These are phyloP conservation scores for Cyanoramphus novaezelandiae DNA, from an alignment of 2,113 vertebrate species.

Conservation along the genomic window DNA sequence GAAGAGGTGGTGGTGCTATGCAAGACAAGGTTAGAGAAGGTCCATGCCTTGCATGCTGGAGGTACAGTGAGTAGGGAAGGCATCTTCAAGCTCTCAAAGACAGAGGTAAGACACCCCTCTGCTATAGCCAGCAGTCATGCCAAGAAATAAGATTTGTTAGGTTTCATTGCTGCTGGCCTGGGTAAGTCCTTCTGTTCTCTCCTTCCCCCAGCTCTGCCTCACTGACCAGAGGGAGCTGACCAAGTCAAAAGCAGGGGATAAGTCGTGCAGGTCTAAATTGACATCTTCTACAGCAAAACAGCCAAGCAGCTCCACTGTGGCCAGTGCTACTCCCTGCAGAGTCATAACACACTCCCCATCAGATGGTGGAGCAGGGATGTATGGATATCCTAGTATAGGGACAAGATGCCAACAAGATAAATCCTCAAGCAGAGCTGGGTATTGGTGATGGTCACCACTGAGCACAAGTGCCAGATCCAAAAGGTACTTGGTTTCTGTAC, in stretches of 20 bases:
- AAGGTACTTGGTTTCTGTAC: not conserved
- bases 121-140: not conserved
- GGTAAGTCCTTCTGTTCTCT: not conserved
- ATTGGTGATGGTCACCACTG: not conserved
- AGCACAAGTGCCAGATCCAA: not conserved
- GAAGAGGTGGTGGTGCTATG: not conserved
- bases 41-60: not conserved
- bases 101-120: not conserved
- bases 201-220: not conserved
- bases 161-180: not conserved
- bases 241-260: not conserved
- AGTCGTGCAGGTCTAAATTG: not conserved
- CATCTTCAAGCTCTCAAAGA: not conserved
- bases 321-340: too few relatives aligned
- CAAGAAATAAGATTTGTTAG: not conserved
- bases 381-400: not conserved
- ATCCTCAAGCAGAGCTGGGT: not conserved
- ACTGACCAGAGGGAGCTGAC: accelerated
- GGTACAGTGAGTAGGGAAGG: not conserved
- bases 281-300: not conserved
- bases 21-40: not conserved
- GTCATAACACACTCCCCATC: not conserved
- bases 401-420: accelerated
- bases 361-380: not conserved
- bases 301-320: not conserved